Base-by-base conservation (phyloP, 2,888 invertebrate species). In the Dyspetes luteomarginatus region DNA sequence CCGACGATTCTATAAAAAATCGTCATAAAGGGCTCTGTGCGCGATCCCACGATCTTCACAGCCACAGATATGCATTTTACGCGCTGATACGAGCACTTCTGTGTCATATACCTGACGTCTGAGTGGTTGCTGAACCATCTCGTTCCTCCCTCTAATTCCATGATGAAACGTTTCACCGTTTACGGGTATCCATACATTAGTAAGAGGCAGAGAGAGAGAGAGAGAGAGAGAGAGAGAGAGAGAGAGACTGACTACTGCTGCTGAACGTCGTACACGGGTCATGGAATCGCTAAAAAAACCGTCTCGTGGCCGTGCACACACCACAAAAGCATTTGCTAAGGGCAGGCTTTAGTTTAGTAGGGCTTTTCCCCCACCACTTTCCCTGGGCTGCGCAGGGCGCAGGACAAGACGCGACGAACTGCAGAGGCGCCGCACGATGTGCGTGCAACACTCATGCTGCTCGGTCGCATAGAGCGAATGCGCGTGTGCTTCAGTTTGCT, bases 401-500 rank as follows among this genome's bases (percentile, higher is more conserved):
- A 55, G 52, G n/a, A 55, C 36, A 26, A 74, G 56, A 60, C 67
- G 17, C 22, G 50, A 9, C 19, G 17, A 17, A 9, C 65, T 30
- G 28, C 45, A 71, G 45, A 62, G 36, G 52, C 60, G 68, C 69
- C 69, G 67, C 60, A 78, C 74, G 68, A 68, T 75, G 83, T 72
- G 78, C 76, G 77, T 65, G 73, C 74, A 76, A 55, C 74, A 69
- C 55, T 74, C 64, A 64, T 28, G 45, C 56, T 67, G 71, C 55
- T 55, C 56, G 52, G 62, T 78, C 78, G 62, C 65, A 78, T 60
- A 67, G 75, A 58, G 45, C 52, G 50, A 65, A 74, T 62, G 76
- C 80, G 67, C 52, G 45, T 55, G 64, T 36, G 17, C 36, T 62
- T 62, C 41, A 48, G 71, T 55, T 64, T 43, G 77, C 50, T 60